Evolutionary conservation across 1,140 invertebrate species (phyloP).

Genomic region (Venustaconcha ellipsiformis): DNA sequence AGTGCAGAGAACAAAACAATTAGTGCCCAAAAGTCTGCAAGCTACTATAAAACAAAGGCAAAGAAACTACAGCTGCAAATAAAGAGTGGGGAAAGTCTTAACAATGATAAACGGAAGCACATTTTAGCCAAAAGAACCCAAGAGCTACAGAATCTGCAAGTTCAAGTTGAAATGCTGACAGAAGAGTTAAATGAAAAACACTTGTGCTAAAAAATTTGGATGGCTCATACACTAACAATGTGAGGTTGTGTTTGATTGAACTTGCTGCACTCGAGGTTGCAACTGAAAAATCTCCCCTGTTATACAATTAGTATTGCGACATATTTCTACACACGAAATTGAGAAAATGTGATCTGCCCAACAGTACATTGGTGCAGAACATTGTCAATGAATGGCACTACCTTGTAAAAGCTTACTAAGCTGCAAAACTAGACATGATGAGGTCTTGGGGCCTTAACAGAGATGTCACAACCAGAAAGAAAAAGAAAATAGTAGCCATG

Average conservation of each 20-base stretch:
- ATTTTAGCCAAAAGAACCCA: too few relatives aligned
- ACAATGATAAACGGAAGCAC: too few relatives aligned
- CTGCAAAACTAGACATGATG: conserved; percentile 6
- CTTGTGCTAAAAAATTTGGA: conserved; percentile 1
- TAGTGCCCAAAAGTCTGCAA: too few relatives aligned
- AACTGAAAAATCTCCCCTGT: conserved; percentile 1
- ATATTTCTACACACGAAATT: background rate
- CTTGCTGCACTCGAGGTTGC: background rate
- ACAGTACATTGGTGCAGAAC: background rate
- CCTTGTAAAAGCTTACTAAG: background rate
- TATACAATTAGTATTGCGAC: conserved; percentile 7
- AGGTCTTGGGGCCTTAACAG: background rate
- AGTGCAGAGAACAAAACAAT: too few relatives aligned
- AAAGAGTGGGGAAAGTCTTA: too few relatives aligned
- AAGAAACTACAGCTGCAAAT: too few relatives aligned
- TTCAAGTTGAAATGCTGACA: too few relatives aligned
- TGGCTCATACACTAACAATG: background rate
- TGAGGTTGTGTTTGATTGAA: conserved; percentile 10
- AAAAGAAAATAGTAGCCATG: too few relatives aligned
- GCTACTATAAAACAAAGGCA: too few relatives aligned
- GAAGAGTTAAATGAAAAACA: too few relatives aligned
- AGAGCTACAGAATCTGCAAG: too few relatives aligned
- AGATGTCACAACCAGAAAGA: too few relatives aligned
- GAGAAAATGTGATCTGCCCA: conserved; percentile 10
- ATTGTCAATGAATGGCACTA: conserved; percentile 17